Base-by-base conservation (phyloP, 1,140 invertebrate species). In the Cydia splendana region DNA sequence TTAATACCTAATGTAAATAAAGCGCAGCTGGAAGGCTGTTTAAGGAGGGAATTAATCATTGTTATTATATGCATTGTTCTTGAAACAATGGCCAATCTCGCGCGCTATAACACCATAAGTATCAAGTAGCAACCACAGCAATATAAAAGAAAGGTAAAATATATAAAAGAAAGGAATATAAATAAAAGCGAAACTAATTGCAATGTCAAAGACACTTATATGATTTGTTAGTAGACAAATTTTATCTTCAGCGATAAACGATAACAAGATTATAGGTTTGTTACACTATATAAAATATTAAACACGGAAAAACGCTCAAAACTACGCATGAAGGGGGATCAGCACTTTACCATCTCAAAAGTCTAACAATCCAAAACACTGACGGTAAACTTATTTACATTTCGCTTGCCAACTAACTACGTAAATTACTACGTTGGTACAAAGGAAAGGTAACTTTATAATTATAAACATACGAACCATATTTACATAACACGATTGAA, bases 11-110 rank as follows among this genome's bases (percentile, higher is more conserved):
- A 62, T 62, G n/a, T 62, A 62, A 62, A 62, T 62, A 62, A 62
- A 20, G 20, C 57, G 9, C 57, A 62, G 57, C 57, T 62, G 57
- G 12, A 62, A 62, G 6, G 18, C 57, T 24, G 57, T 62, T 62
- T 62, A 62, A 62, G 57, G 20, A 62, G 57, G 20, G 10, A 24
- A 62, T 62, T 62, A 62, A 62, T 62, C 57, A 62, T 62, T 62
- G 57, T 62, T 62, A 62, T 62, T 62, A 62, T 62, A 62, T 62
- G 57, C 57, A 62, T 62, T 62, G 57, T 62, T 62, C 57, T 62
- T n/a, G 9, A 24, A 62, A 62, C 57, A 62, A 62, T 62, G 57
- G 57, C 18, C 57, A 62, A 62, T 62, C 57, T n/a, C 57, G 7
- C 57, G 57, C 57, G 57, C 20, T 62, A 62, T 62, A 62, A 62